These are phyloP conservation scores for Drosophila basisetae DNA, from an alignment of 2,888 invertebrate species.

Conservation along the genomic window DNA sequence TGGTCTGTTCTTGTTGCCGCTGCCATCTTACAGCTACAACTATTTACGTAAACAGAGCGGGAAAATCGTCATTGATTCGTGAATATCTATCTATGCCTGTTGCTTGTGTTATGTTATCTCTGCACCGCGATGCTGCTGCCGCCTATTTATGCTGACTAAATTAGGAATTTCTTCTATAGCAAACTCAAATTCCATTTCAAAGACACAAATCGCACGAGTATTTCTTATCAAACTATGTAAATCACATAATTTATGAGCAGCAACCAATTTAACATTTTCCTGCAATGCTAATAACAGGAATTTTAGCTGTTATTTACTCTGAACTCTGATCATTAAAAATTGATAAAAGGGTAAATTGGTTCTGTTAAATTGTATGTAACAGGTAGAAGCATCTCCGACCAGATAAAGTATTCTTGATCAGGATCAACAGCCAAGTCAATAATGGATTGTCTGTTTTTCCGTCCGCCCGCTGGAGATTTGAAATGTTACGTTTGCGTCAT, in stretches of 20 bases:
- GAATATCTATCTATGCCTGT: constrained; percentile 26
- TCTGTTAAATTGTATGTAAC: background rate
- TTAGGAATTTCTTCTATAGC: constrained; percentile 30
- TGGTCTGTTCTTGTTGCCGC: constrained; percentile 32
- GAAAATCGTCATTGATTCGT: constrained; percentile 48
- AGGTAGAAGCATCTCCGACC: background rate
- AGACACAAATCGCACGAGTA: constrained; percentile 6
- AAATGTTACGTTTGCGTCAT: background rate
- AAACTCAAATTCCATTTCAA: constrained; percentile 51
- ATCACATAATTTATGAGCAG: constrained; percentile 36
- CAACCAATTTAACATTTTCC: constrained; percentile 12
- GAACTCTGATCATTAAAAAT: background rate
- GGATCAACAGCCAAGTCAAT: background rate
- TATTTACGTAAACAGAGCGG: constrained; percentile 61
- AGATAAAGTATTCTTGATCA: background rate
- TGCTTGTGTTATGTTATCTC: constrained; percentile 54
- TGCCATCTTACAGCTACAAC: constrained; percentile 14
- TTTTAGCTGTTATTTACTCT: background rate
- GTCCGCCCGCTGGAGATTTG: background rate
- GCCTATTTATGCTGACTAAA: constrained; percentile 43
- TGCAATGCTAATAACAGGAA: constrained; percentile 15
- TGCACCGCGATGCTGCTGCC: constrained; percentile 15
- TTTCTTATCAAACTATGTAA: constrained; percentile 30
- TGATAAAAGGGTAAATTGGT: background rate
- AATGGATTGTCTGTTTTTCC: background rate